Conservation (phyloP, 2,113 vertebrate species). For the Lonchura striata region DNA sequence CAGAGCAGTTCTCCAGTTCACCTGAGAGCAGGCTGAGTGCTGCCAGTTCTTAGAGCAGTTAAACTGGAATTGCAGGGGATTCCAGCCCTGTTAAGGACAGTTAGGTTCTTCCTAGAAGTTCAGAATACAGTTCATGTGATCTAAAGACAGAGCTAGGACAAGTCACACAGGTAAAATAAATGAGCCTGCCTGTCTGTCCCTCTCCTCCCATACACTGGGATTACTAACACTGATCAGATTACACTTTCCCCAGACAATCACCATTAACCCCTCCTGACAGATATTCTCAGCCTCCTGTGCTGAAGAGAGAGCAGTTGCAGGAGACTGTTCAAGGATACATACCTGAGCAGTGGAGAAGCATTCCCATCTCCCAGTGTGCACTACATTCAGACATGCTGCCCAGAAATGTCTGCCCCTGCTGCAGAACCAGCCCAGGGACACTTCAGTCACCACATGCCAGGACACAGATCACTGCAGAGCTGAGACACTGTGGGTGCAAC, state of each 20-base stretch:
- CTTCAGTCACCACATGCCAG: neutral
- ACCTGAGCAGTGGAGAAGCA: neutral
- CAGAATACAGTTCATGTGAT: neutral
- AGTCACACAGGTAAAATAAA: neutral
- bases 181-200: neutral
- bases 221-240: neutral
- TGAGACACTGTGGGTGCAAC: accelerated
- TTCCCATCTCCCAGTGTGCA: neutral
- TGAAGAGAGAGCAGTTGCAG: neutral
- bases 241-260: neutral
- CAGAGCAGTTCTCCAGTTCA: neutral
- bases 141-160: neutral
- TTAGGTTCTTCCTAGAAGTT: neutral
- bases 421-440: neutral
- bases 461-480: accelerated
- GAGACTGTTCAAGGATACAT: neutral
- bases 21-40: neutral
- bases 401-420: neutral
- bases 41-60: neutral
- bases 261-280: neutral
- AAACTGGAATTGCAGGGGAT: neutral
- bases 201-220: neutral
- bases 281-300: neutral
- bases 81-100: neutral
- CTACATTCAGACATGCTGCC: neutral